Conservation (phyloP, 2,113 vertebrate genomes). For the Bungarus multicinctus region DNA sequence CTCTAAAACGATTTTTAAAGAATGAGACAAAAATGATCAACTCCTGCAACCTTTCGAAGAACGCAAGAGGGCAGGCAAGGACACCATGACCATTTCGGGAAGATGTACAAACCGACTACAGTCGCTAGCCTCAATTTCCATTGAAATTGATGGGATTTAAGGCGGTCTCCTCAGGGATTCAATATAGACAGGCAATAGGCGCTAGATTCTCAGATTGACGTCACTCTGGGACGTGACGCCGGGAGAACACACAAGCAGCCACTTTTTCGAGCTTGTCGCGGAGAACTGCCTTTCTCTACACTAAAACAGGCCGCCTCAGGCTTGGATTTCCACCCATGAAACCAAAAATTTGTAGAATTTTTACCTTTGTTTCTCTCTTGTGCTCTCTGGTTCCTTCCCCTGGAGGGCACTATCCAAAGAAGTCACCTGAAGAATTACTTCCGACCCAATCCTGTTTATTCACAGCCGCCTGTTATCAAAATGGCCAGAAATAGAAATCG, state of each 20-base stretch:
- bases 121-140: not conserved
- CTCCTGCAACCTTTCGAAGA: not conserved
- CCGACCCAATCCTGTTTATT: not conserved
- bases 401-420: not conserved
- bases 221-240: not conserved
- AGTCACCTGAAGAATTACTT: not conserved
- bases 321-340: not conserved
- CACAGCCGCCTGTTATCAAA: not conserved
- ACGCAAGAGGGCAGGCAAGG: not conserved
- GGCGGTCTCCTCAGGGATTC: not conserved
- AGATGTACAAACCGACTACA: not conserved
- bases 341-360: not conserved
- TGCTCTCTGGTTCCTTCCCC: not conserved
- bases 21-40: not conserved
- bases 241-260: not conserved
- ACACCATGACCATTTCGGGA: not conserved
- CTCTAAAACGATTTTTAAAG: not conserved
- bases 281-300: not conserved
- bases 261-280: not conserved
- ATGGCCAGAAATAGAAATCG: not conserved
- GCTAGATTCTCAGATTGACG: not conserved
- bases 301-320: not conserved
- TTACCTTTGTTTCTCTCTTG: not conserved
- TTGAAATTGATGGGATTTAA: not conserved
- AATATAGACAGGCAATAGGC: not conserved